Evolutionary conservation across 2,888 invertebrate genomes (phyloP).

Genomic region (Yponomeuta plumbellus): DNA sequence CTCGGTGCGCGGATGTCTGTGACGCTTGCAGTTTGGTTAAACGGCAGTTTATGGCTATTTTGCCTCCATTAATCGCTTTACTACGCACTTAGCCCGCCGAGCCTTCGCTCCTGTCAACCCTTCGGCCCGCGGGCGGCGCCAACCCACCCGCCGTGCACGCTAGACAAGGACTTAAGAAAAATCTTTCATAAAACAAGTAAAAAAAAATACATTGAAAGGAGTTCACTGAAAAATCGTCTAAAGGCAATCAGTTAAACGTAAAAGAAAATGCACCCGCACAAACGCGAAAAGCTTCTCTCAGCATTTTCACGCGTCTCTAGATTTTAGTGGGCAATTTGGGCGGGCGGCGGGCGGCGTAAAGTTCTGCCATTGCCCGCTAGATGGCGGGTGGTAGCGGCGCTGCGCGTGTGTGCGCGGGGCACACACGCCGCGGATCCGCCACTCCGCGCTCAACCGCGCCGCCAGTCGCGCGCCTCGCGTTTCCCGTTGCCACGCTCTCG

Average conservation of each 20-base stretch:
- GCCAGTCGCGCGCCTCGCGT: slow-evolving; percentile 66
- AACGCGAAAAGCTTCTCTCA: slow-evolving; percentile 1
- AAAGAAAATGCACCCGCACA: background rate
- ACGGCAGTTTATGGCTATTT: slow-evolving; percentile 76
- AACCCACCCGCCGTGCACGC: background rate
- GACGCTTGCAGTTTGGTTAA: slow-evolving; percentile 76
- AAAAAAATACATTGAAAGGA: background rate
- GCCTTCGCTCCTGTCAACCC: slow-evolving; percentile 55
- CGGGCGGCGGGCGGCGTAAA: slow-evolving; percentile 26
- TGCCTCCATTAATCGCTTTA: slow-evolving; percentile 76
- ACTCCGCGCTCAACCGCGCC: slow-evolving; percentile 74
- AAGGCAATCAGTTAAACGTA: background rate
- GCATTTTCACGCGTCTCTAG: slow-evolving; percentile 4
- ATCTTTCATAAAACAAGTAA: background rate
- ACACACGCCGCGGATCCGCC: slow-evolving; percentile 52
- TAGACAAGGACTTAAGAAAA: background rate
- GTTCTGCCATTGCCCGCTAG: slow-evolving; percentile 65
- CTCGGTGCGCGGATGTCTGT: slow-evolving; percentile 57
- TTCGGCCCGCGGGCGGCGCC: slow-evolving; percentile 28
- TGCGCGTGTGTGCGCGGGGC: slow-evolving; percentile 58
- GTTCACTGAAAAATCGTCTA: background rate
- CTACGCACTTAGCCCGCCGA: slow-evolving; percentile 57
- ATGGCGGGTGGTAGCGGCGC: slow-evolving; percentile 38
- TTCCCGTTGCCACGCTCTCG: slow-evolving; percentile 27
- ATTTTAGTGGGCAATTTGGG: slow-evolving; percentile 19